A percentile compares a stretch with the other conserved stretches of the same genome.
phyloP scores from a whole-genome alignment of 2,797 vertebrate genomes.

The Arnoldichthys spilopterus region DNA sequence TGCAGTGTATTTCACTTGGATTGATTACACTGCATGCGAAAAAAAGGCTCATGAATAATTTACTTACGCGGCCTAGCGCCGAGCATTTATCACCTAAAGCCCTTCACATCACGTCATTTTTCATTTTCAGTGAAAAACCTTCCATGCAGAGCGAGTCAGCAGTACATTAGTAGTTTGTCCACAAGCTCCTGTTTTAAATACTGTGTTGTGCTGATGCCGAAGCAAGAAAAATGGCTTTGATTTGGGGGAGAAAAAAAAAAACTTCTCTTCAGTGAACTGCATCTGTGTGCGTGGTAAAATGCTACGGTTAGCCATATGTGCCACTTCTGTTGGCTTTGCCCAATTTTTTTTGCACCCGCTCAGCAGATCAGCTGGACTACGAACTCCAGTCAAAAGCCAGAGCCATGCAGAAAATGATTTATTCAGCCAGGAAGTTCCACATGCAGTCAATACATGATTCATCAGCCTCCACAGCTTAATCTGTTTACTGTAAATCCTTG shows the following conservation, averaged over 20 bases:
- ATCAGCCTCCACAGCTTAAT: constrained; percentile 5
- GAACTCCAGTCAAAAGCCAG: neutral
- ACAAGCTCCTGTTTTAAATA: constrained; percentile 16
- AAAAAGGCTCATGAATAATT: constrained; percentile 50
- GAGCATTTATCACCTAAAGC: constrained; percentile 52
- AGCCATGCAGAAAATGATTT: constrained; percentile 8
- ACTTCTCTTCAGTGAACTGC: neutral
- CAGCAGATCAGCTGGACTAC: neutral
- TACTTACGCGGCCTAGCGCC: constrained; percentile 2
- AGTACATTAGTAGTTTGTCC: constrained; percentile 17
- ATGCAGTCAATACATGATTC: constrained; percentile 18
- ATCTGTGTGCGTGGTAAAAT: neutral
- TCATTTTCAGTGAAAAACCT: constrained; percentile 23
- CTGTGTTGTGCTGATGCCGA: constrained; percentile 1
- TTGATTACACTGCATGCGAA: constrained; percentile 36
- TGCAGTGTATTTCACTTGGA: constrained; percentile 35
- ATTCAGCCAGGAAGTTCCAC: constrained; percentile 5
- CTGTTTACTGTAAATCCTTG: neutral
- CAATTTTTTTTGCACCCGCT: neutral
- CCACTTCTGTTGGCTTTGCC: neutral
- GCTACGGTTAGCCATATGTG: neutral
- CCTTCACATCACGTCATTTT: constrained; percentile 31
- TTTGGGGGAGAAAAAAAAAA: neutral
- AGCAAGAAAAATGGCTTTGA: constrained; percentile 9
- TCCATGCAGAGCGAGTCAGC: neutral